These are phyloP conservation scores for Riptortus pedestris DNA, from an alignment of 1,140 invertebrate genomes.

Conservation along the genomic window DNA sequence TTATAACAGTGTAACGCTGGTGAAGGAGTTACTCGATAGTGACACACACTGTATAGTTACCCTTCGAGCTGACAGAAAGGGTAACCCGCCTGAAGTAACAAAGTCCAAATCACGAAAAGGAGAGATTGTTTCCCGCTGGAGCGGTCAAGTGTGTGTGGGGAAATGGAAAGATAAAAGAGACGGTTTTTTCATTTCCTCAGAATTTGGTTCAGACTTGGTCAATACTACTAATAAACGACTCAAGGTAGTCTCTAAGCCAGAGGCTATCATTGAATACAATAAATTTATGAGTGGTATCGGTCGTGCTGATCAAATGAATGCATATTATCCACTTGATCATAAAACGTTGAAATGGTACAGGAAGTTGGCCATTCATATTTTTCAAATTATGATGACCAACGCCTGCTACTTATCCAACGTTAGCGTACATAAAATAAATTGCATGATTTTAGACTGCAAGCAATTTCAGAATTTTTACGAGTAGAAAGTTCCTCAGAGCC, in stretches of 20 bases:
- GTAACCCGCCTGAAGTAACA: constrained; percentile 35
- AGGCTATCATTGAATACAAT: constrained; percentile 28
- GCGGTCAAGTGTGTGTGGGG: constrained; percentile 32
- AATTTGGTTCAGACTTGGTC: constrained; percentile 22
- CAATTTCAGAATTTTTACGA: background rate
- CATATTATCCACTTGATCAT: constrained; percentile 26
- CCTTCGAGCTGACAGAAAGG: constrained; percentile 36
- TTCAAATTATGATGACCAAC: constrained; percentile 26
- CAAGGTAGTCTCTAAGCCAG: constrained; percentile 17
- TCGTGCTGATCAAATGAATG: constrained; percentile 24
- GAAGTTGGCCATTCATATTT: constrained; percentile 27
- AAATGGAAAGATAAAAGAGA: constrained; percentile 38
- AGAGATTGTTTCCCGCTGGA: constrained; percentile 33
- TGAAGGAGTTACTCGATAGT: constrained; percentile 36
- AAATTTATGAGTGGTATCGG: constrained; percentile 29
- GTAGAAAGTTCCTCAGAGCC: background rate
- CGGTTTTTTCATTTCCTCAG: constrained; percentile 19
- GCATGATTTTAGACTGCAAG: background rate
- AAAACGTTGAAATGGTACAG: constrained; percentile 29
- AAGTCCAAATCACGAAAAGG: constrained; percentile 36
- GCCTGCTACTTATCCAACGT: constrained; percentile 5
- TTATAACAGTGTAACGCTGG: constrained; percentile 39
- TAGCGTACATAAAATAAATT: constrained; percentile 11
- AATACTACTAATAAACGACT: background rate
- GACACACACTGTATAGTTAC: constrained; percentile 41